Conservation (phyloP, 2,888 invertebrate species). For the Coenonympha glycerion region DNA sequence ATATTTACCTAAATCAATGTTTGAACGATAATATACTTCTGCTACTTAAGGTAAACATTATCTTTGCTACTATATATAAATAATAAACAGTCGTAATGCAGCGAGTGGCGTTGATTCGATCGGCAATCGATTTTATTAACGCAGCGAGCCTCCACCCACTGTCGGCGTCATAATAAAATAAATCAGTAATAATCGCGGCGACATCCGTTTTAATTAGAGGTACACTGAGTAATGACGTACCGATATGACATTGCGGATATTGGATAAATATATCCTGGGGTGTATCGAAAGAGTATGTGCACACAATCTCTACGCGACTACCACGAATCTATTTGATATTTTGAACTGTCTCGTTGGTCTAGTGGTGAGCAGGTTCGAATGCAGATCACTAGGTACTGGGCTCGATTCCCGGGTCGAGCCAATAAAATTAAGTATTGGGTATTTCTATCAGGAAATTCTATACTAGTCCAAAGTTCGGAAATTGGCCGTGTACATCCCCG, state of each 20-base stretch:
- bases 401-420: too few species aligned
- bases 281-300: neutral
- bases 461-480: too few species aligned
- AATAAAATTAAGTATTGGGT: too few species aligned
- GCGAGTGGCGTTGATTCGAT: constrained; percentile 16
- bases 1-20: neutral
- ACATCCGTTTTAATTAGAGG: constrained; percentile 66
- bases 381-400: too few species aligned
- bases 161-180: constrained; percentile 35
- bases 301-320: neutral
- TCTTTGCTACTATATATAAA: neutral
- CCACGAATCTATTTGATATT: neutral
- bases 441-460: too few species aligned
- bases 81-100: constrained; percentile 6
- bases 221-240: constrained; percentile 36
- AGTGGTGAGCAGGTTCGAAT: too few species aligned
- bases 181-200: constrained; percentile 55
- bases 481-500: too few species aligned
- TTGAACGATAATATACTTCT: neutral
- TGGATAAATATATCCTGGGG: constrained; percentile 9
- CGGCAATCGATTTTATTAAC: constrained; percentile 27
- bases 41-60: neutral
- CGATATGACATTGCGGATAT: constrained; percentile 43
- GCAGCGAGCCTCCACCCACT: constrained; percentile 47
- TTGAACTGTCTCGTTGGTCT: too few species aligned